A percentile compares a stretch with the other conserved stretches of the same genome.
Evolutionary conservation across 2,113 vertebrate species (phyloP).

Genomic region (Ciconia maguari): DNA sequence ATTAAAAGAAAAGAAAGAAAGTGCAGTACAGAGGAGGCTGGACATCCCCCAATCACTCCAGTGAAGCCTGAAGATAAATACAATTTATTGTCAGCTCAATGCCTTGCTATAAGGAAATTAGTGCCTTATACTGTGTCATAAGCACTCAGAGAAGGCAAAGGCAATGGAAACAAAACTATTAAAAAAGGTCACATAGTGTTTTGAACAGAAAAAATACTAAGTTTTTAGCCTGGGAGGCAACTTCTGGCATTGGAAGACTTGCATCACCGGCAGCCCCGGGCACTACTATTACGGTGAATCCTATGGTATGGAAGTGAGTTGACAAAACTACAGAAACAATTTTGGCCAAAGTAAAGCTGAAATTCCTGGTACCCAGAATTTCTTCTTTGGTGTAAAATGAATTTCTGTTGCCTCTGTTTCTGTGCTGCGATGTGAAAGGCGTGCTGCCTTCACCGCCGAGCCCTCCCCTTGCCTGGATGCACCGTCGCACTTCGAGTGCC

Average conservation of each 20-base stretch:
- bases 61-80: not conserved
- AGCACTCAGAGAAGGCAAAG: not conserved
- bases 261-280: not conserved
- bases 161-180: not conserved
- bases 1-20: not conserved
- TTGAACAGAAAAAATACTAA: not conserved
- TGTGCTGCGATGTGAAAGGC: not conserved
- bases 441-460: not conserved
- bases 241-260: not conserved
- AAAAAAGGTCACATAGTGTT: not conserved
- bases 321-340: not conserved
- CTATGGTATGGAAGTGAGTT: not conserved
- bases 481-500: fast-evolving
- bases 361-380: not conserved
- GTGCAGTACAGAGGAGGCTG: fast-evolving
- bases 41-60: not conserved
- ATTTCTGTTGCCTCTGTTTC: not conserved
- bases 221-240: not conserved
- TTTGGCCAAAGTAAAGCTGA: not conserved
- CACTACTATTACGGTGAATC: not conserved
- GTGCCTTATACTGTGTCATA: not conserved
- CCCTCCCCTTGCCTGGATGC: not conserved
- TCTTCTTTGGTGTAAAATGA: not conserved
- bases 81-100: not conserved
- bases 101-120: not conserved